These are phyloP conservation scores for Megaleporinus macrocephalus DNA, from an alignment of 2,113 vertebrate species.

Conservation along the genomic window DNA sequence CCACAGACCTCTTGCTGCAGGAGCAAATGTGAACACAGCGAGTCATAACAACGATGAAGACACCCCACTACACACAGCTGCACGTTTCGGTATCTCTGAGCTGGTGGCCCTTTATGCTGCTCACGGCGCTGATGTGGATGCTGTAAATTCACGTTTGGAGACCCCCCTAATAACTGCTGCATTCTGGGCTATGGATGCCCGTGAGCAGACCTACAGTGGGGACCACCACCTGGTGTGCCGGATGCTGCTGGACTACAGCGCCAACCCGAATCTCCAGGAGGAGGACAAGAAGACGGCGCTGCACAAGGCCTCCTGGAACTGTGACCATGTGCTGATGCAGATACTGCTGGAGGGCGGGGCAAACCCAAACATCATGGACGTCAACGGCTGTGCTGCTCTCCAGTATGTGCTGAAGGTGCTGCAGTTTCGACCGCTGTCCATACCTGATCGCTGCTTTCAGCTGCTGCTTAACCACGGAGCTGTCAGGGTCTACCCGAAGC, in stretches of 20 bases:
- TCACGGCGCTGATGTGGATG: slow-evolving; percentile 83
- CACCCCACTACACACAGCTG: slow-evolving; percentile 86
- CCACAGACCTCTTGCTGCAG: slow-evolving; percentile 65
- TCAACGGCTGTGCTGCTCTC: slow-evolving; percentile 90
- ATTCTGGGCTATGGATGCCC: slow-evolving; percentile 88
- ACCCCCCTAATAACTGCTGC: slow-evolving; percentile 86
- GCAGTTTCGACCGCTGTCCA: slow-evolving; percentile 79
- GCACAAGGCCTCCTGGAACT: slow-evolving; percentile 97
- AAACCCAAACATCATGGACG: slow-evolving; percentile 85
- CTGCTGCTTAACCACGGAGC: slow-evolving; percentile 91
- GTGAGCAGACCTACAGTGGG: slow-evolving; percentile 86
- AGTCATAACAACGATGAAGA: slow-evolving; percentile 86
- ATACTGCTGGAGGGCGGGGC: slow-evolving; percentile 93
- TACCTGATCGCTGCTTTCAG: slow-evolving; percentile 89
- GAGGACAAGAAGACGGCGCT: slow-evolving; percentile 90
- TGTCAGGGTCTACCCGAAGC: slow-evolving; percentile 87
- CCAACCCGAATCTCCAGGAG: slow-evolving; percentile 85
- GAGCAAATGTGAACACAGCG: slow-evolving; percentile 85
- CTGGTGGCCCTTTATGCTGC: slow-evolving; percentile 85
- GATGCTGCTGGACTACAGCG: slow-evolving; percentile 85
- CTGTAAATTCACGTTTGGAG: slow-evolving; percentile 83
- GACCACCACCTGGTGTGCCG: slow-evolving; percentile 89
- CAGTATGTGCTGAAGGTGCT: slow-evolving; percentile 93
- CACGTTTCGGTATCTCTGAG: slow-evolving; percentile 85
- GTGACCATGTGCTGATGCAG: slow-evolving; percentile 87